phyloP scores from a whole-genome alignment of 2,113 vertebrate genomes.

The Corynorhinus townsendii region DNA sequence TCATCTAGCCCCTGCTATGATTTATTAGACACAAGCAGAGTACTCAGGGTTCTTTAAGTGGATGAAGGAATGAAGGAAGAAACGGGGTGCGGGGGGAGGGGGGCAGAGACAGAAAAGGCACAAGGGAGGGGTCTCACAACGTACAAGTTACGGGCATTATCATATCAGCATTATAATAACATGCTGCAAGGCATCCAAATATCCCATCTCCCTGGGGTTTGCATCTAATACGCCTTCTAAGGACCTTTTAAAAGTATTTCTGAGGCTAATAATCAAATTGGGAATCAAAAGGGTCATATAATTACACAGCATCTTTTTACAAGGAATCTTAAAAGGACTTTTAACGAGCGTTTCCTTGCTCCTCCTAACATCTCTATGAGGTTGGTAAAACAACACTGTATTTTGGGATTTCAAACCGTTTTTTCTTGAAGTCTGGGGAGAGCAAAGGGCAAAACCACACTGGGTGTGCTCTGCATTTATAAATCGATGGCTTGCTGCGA shows the following conservation, averaged over 20 bases:
- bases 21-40: not conserved
- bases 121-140: not conserved
- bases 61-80: not conserved
- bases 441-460: not conserved
- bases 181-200: not conserved
- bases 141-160: not conserved
- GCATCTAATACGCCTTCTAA: not conserved
- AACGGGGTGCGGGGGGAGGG: too few relatives aligned
- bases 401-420: not conserved
- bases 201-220: not conserved
- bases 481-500: not conserved
- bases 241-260: not conserved
- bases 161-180: not conserved
- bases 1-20: not conserved
- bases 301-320: not conserved
- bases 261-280: not conserved
- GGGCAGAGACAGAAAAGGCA: not conserved
- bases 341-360: not conserved
- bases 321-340: not conserved
- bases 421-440: not conserved
- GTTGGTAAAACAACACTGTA: not conserved
- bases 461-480: not conserved
- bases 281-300: not conserved
- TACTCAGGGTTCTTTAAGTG: not conserved
- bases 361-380: not conserved